Conservation (phyloP, 2,888 invertebrate species). For the Sphaerophoria taeniata region DNA sequence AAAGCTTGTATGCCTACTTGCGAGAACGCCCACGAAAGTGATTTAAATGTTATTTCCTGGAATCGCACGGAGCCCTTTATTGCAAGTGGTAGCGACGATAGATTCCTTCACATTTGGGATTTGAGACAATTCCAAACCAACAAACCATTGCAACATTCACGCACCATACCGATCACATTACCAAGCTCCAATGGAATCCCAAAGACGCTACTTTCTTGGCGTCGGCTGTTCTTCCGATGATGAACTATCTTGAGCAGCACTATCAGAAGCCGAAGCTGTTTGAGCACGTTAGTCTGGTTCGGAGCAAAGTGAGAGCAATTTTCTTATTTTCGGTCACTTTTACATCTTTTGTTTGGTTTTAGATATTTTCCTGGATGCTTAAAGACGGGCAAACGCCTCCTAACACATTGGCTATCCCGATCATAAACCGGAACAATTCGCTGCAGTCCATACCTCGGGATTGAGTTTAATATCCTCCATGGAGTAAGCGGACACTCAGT, state of each 20-base stretch:
- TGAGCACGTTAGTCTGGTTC: constrained; percentile 79
- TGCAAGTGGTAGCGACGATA: too few relatives aligned
- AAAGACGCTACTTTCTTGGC: too few relatives aligned
- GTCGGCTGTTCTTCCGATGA: too few relatives aligned
- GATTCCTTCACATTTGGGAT: too few relatives aligned
- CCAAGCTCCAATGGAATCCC: too few relatives aligned
- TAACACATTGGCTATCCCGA: constrained; percentile 92
- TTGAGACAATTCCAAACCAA: too few relatives aligned
- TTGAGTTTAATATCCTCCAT: constrained; percentile 84
- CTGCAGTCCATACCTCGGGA: constrained; percentile 88
- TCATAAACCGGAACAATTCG: constrained; percentile 82
- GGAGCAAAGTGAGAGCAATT: constrained; percentile 78
- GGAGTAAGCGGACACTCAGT: constrained; percentile 75
- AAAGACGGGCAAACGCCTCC: constrained; percentile 90
- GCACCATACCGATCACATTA: too few relatives aligned
- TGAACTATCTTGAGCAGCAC: constrained; percentile 91
- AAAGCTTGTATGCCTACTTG: too few relatives aligned
- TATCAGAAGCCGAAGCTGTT: constrained; percentile 89
- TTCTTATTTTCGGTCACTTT: neutral
- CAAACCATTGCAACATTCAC: too few relatives aligned
- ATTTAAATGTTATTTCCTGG: too few relatives aligned
- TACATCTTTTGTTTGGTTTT: neutral
- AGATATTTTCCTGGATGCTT: constrained; percentile 94
- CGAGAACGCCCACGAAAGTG: too few relatives aligned
- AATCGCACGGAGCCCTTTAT: too few relatives aligned